A percentile compares a stretch with the other conserved stretches of the same genome.
Conservation (phyloP, 2,888 invertebrate genomes). For the Pyrgus malvae region DNA sequence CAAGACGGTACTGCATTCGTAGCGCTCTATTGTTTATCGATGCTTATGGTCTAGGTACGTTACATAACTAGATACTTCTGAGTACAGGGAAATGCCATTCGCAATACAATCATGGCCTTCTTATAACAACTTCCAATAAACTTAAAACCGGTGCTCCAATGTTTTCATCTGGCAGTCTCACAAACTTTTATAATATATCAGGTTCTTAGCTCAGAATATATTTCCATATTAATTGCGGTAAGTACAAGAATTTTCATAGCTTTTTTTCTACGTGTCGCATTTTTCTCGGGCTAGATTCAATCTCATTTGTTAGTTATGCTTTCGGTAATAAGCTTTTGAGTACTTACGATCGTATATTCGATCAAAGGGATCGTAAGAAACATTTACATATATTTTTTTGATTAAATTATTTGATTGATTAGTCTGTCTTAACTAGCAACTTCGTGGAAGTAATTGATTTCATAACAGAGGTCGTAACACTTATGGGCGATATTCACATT, state of each 20-base stretch:
- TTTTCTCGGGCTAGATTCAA: conserved; percentile 12
- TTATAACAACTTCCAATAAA: conserved; percentile 33
- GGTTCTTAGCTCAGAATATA: conserved; percentile 35
- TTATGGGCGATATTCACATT: too few relatives aligned
- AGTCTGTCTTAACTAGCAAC: not conserved
- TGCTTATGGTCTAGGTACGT: not conserved
- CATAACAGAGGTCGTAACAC: too few relatives aligned
- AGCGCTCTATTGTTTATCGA: conserved; percentile 6
- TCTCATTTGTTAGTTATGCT: conserved; percentile 13
- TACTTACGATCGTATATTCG: too few relatives aligned
- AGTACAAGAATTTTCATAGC: conserved; percentile 16
- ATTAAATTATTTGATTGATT: conserved; percentile 10
- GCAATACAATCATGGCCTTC: conserved; percentile 17
- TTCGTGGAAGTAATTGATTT: not conserved
- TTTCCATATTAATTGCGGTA: conserved; percentile 31
- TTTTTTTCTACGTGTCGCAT: conserved; percentile 6
- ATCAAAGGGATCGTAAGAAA: not conserved
- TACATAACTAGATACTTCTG: conserved; percentile 12
- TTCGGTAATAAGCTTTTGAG: not conserved
- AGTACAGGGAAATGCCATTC: conserved; percentile 36
- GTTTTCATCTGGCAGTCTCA: conserved; percentile 27
- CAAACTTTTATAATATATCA: conserved; percentile 34
- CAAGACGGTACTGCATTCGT: not conserved
- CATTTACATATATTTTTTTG: conserved; percentile 7
- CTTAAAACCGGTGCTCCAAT: conserved; percentile 34